Percentiles rank a stretch among this genome's conserved stretches.
These are phyloP conservation scores for Naja naja DNA, from an alignment of 2,113 vertebrate species.

Conservation along the genomic window DNA sequence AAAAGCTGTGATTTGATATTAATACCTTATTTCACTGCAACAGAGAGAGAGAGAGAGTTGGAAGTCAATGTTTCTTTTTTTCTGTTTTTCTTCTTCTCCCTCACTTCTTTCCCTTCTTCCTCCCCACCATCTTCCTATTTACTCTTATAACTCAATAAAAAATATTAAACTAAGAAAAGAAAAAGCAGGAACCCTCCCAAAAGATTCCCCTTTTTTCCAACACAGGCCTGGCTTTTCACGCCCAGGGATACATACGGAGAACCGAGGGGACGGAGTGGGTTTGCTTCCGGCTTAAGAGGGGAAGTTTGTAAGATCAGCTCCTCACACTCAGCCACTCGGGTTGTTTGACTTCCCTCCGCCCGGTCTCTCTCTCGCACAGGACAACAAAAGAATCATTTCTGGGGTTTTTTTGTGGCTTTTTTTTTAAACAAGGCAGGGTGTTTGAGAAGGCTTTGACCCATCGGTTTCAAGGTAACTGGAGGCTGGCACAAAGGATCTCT, in stretches of 20 bases:
- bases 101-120: too few relatives aligned
- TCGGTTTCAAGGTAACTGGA: neutral
- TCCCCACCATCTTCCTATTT: too few relatives aligned
- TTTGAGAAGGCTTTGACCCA: constrained; percentile 13
- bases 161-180: too few relatives aligned
- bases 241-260: neutral
- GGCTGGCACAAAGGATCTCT: neutral
- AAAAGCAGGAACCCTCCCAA: neutral
- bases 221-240: neutral
- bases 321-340: neutral
- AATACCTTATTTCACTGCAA: too few relatives aligned
- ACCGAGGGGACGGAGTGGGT: neutral
- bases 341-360: neutral
- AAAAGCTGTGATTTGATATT: too few relatives aligned
- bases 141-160: too few relatives aligned
- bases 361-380: neutral
- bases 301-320: neutral
- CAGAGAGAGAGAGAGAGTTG: too few relatives aligned
- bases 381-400: constrained; percentile 5
- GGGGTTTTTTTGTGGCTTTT: too few relatives aligned
- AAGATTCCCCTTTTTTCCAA: neutral
- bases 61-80: too few relatives aligned
- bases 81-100: too few relatives aligned
- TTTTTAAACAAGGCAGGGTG: neutral
- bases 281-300: neutral